phyloP scores from a whole-genome alignment of 2,797 vertebrate species.

The Tragopan temminckii region DNA sequence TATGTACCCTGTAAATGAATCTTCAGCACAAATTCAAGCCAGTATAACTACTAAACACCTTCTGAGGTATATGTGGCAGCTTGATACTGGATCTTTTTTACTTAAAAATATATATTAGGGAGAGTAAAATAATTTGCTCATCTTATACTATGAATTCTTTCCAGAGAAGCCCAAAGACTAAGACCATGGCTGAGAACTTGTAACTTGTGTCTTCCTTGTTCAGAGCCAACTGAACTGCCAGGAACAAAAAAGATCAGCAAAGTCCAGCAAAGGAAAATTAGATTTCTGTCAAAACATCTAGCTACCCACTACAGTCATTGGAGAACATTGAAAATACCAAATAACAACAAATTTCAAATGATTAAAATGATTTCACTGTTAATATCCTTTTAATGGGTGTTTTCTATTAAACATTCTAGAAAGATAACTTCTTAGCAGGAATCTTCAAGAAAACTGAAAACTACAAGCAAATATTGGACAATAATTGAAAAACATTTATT shows the following conservation, averaged over 20 bases:
- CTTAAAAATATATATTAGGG: not conserved
- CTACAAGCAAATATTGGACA: not conserved
- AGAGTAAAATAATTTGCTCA: not conserved
- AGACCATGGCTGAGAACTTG: not conserved
- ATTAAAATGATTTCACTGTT: not conserved
- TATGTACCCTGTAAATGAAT: not conserved
- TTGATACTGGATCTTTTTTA: not conserved
- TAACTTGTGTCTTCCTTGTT: not conserved
- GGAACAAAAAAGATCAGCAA: not conserved
- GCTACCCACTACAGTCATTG: not conserved
- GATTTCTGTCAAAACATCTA: not conserved
- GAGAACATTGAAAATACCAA: not conserved
- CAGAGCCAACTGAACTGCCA: not conserved
- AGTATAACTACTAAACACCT: not conserved
- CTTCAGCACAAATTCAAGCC: not conserved
- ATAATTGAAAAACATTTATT: not conserved
- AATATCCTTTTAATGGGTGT: not conserved
- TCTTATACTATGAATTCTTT: not conserved
- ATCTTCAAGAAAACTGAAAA: not conserved
- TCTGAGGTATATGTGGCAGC: not conserved
- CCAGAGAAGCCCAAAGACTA: not conserved
- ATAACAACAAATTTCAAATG: not conserved
- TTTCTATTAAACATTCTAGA: conserved; percentile 22
- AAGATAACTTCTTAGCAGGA: not conserved
- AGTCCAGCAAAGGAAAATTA: not conserved